Conservation (phyloP, 2,113 vertebrate genomes). For the Leucopsar rothschildi region DNA sequence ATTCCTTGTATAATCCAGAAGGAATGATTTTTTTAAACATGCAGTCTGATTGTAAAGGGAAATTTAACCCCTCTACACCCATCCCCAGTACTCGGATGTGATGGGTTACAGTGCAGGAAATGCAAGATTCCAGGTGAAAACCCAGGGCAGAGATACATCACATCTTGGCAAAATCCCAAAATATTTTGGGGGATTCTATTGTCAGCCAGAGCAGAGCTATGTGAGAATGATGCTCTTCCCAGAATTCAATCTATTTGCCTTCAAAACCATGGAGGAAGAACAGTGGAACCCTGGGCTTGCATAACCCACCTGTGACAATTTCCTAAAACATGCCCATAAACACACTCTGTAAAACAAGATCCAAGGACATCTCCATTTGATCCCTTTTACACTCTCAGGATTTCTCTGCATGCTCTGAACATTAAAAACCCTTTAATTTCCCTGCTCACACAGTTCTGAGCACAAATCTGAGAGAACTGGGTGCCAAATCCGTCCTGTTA, state of each 20-base stretch:
- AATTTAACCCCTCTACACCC: not conserved
- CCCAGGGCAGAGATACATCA: not conserved
- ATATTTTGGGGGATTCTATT: not conserved
- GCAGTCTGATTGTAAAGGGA: not conserved
- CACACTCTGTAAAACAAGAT: fast-evolving
- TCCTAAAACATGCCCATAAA: fast-evolving
- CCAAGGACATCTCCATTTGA: fast-evolving
- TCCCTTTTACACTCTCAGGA: not conserved
- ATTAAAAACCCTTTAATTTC: not conserved
- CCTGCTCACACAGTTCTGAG: not conserved
- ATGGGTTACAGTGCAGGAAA: not conserved
- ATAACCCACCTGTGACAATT: not conserved
- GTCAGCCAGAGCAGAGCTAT: not conserved
- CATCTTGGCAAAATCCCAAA: not conserved
- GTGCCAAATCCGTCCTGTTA: not conserved
- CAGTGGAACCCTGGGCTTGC: not conserved
- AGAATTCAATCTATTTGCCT: not conserved
- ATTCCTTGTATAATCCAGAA: not conserved
- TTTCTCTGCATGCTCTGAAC: not conserved
- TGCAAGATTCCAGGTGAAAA: not conserved
- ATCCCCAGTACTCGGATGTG: fast-evolving
- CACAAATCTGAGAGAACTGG: not conserved
- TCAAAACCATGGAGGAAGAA: not conserved
- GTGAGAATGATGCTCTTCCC: not conserved
- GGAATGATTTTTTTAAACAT: not conserved